Conservation (phyloP, 1,140 invertebrate species). For the Calosoma granatense region DNA sequence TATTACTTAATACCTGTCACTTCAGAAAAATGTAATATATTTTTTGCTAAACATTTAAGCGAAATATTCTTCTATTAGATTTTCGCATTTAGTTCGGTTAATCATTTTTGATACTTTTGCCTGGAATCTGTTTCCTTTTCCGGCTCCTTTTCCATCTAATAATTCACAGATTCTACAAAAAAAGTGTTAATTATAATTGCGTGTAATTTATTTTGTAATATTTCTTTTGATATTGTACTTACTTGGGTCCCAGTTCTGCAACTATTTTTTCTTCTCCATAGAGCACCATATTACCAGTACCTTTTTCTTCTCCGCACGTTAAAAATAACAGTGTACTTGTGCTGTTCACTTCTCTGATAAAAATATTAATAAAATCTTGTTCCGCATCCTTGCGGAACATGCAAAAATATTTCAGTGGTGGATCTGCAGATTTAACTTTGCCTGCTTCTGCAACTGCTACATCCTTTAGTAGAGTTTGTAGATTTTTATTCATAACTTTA, state of each 20-base stretch:
- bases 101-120: slow-evolving; percentile 47
- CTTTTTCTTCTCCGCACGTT: slow-evolving; percentile 58
- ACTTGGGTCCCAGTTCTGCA: slow-evolving; percentile 39
- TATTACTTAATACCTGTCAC: too few relatives aligned
- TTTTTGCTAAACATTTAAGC: too few relatives aligned
- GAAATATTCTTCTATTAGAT: slow-evolving; percentile 33
- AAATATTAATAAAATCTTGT: slow-evolving; percentile 56
- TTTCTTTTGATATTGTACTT: slow-evolving; percentile 17
- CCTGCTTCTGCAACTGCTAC: slow-evolving; percentile 52
- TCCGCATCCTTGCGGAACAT: slow-evolving; percentile 63
- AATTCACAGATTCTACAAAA: slow-evolving; percentile 42
- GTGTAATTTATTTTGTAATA: slow-evolving; percentile 1
- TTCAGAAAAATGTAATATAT: too few relatives aligned
- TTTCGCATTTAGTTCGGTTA: slow-evolving; percentile 35
- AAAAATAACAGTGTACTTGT: slow-evolving; percentile 51
- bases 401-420: slow-evolving; percentile 44
- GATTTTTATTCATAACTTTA: slow-evolving; percentile 50
- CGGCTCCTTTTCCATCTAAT: slow-evolving; percentile 52
- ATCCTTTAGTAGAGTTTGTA: slow-evolving; percentile 52
- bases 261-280: slow-evolving; percentile 41
- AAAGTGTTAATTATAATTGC: slow-evolving; percentile 12
- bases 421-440: slow-evolving; percentile 41
- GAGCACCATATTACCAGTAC: slow-evolving; percentile 52
- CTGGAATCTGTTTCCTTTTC: slow-evolving; percentile 44
- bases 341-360: slow-evolving; percentile 48